Conservation (phyloP, 2,888 invertebrate genomes). For the Conchocele bisecta region DNA sequence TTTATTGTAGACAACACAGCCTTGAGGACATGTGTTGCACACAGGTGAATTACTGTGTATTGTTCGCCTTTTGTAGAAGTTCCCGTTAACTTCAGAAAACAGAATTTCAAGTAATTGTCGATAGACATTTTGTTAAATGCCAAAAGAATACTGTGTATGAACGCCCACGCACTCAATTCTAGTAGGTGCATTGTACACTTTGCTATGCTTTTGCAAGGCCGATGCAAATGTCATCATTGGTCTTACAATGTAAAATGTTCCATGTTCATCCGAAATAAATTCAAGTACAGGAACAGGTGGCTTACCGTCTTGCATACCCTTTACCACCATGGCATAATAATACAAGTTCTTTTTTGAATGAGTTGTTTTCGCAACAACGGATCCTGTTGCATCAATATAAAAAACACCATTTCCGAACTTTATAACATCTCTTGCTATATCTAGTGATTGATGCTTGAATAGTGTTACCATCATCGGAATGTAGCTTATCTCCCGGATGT, state of each 20-base stretch:
- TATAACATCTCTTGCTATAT: neutral
- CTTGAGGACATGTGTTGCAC: conserved; percentile 2
- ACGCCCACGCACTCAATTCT: conserved; percentile 1
- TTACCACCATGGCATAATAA: conserved; percentile 2
- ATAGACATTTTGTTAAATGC: neutral
- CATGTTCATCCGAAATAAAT: neutral
- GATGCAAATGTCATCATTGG: neutral
- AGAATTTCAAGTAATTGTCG: neutral
- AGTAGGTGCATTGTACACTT: neutral
- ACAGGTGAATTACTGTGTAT: neutral
- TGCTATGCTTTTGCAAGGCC: neutral
- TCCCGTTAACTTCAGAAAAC: no score
- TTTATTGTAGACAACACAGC: no score
- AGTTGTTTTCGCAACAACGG: neutral
- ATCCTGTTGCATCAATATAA: conserved; percentile 15
- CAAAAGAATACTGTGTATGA: neutral
- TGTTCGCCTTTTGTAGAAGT: no score
- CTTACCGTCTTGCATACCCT: neutral
- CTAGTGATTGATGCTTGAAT: neutral
- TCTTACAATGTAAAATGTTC: neutral
- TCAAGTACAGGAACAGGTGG: conserved; percentile 8
- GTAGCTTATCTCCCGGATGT: conserved; percentile 5
- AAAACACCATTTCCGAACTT: conserved; percentile 8
- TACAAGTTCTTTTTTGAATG: neutral
- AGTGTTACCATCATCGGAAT: neutral